Base-by-base conservation (phyloP, 2,113 vertebrate genomes). In the Manacus vitellinus region DNA sequence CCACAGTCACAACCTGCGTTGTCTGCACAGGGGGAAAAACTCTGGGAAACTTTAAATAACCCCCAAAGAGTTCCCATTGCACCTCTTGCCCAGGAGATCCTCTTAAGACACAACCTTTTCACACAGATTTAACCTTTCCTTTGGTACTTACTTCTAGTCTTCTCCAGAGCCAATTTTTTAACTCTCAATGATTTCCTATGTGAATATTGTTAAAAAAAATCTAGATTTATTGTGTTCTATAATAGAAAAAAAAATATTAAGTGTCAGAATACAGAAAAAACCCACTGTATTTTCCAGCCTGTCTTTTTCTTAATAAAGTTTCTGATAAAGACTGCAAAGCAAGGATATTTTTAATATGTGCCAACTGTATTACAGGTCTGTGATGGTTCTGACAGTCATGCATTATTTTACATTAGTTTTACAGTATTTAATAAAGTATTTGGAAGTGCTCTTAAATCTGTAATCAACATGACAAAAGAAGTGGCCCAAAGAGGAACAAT, bases 301-400 rank as follows among this genome's bases (percentile, higher is more conserved):
- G 44, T 58, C 58, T 80, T 84, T 41, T 84, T 41, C 63, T 55
- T 91, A 89, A 84, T 58, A 51, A 70, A 83, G 35, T 76, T 82
- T 67, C 41, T 70, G 70, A 76, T 12, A 54, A 90, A 88, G 79
- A 85, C 28, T 54, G 78, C 72, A 83, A 76, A 70, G 67, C n/a
- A 66, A 92, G 58, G 58, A 10, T 49, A 65, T 91, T 85, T 90
- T 88, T 85, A 92, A 88, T 89, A 61, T 35, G 63, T 59, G 44
- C 44, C 81, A 72, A 25, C 6, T 37, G 14, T 37, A 54, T 62
- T 62, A 74, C 23, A 71, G 80, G 30, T 75, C 9, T 33, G 61
- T 49, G 82, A 62, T 61, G 28, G 10, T 39, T 67, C 62, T 88
- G 82, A 76, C 72, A 88, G 31, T 52, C 59, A 19, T 47, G 63